These are phyloP conservation scores for Latheticus oryzae DNA, from an alignment of 2,888 invertebrate genomes.

Conservation along the genomic window DNA sequence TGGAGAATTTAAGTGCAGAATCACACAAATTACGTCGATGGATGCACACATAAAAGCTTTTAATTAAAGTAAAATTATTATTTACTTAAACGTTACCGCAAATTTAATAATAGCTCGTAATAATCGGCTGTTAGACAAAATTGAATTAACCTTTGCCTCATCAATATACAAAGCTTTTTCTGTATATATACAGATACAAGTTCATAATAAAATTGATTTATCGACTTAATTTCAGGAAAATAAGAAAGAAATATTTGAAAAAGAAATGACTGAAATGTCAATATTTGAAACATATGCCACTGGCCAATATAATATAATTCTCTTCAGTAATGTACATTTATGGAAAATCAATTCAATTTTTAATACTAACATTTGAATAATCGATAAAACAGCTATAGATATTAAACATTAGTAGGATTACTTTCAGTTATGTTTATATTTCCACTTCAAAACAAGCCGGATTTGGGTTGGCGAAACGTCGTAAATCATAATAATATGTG, in stretches of 20 bases:
- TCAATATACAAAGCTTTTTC: slow-evolving; percentile 5
- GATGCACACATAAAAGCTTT: slow-evolving; percentile 35
- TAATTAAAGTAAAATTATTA: slow-evolving; percentile 32
- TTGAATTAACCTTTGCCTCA: slow-evolving; percentile 13
- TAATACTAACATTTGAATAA: no score
- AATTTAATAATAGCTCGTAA: slow-evolving; percentile 29
- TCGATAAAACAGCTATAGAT: no score
- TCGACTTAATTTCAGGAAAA: slow-evolving; percentile 9
- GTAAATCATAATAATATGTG: slow-evolving; percentile 25
- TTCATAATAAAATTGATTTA: slow-evolving; percentile 14
- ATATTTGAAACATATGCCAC: slow-evolving; percentile 16
- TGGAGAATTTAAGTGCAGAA: slow-evolving; percentile 32
- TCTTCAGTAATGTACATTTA: no score
- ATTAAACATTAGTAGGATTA: background rate
- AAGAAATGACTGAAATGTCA: slow-evolving; percentile 10
- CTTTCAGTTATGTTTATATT: background rate
- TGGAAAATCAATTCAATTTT: no score
- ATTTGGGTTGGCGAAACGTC: slow-evolving; percentile 14
- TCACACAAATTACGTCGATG: slow-evolving; percentile 33
- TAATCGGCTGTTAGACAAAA: slow-evolving; percentile 20
- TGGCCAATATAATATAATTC: no score
- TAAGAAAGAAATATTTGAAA: background rate
- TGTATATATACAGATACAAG: background rate
- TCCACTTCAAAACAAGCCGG: slow-evolving; percentile 9
- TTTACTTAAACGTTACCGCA: slow-evolving; percentile 30